Base-by-base conservation (phyloP, 2,113 vertebrate genomes). In the Cinclus cinclus region DNA sequence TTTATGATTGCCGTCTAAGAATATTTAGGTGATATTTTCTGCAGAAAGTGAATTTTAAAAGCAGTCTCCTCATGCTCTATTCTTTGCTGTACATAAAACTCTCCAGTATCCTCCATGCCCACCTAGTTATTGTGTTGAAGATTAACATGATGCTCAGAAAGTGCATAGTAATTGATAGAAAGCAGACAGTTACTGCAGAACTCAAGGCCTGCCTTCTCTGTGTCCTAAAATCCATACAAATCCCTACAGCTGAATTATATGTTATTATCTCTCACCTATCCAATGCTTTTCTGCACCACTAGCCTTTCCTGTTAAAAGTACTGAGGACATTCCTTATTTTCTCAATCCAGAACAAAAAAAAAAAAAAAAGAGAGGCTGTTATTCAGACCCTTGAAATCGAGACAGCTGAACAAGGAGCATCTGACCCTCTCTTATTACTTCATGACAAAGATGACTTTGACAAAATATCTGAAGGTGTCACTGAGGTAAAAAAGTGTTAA, bases 1-100 rank as follows among this genome's bases (percentile, higher is more conserved):
- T 94, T 89, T 91, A 68, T 41, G 56, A 71, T 96, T 92, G 85
- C 83, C 92, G 71, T 95, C 87, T 87, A 85, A 95, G 91, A 94
- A 85, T 12, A 39, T 56, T 64, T 71, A 50, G 12, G 47, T 86
- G 82, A 83, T 80, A 90, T 1, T 2, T 7, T 83, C 80, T 89
- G 31, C 73, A 90, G 68, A 93, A 95, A 94, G 35, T 25, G 64
- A 69, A 91, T 85, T 84, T 87, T 92, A 83, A 87, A 91, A 79
- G 68, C 24, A 77, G 17, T 49, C 12, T 73, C 42, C 44, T 85
- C n/a, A 27, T 31, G 47, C 37, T 77, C 33, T 71, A 7, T 7
- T 71, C 52, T 65, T 11, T 63, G 63, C 39, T 67, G 33, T 67
- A 76, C 44, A 28, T 70, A 63, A 70, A 83, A 81, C 50, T 65